Evolutionary conservation across 2,797 vertebrate species (phyloP).

Genomic region (Mus minutoides): DNA sequence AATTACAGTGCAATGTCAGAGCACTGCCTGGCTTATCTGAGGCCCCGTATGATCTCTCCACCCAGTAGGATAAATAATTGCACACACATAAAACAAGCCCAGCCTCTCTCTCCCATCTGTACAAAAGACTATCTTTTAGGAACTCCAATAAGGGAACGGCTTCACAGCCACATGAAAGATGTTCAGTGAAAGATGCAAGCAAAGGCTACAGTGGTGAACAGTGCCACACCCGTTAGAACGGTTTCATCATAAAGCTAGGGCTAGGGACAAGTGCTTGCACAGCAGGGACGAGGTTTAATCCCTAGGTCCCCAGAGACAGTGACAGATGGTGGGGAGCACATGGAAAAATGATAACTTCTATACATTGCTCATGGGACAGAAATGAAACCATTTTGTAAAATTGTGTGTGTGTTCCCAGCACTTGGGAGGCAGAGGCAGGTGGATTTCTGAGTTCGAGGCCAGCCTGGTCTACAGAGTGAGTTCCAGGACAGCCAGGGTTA

Average conservation of each 20-base stretch:
- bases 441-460: too few species aligned
- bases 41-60: background rate
- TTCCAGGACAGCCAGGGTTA: too few species aligned
- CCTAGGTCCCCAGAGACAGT: background rate
- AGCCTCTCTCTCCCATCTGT: background rate
- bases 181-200: background rate
- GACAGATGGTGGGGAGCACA: background rate
- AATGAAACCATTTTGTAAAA: constrained; percentile 4
- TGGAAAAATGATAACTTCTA: background rate
- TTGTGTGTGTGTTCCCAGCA: too few species aligned
- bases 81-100: background rate
- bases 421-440: too few species aligned
- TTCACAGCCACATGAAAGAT: background rate
- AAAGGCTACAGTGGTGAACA: background rate
- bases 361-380: background rate
- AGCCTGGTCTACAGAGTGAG: too few species aligned
- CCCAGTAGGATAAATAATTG: background rate
- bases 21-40: background rate
- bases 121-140: background rate
- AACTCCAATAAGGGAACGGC: background rate
- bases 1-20: background rate
- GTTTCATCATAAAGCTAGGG: background rate
- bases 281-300: background rate
- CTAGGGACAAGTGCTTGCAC: background rate
- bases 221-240: background rate